A percentile compares a stretch with the other conserved stretches of the same genome.
Evolutionary conservation across 2,113 vertebrate genomes (phyloP).

Genomic region (Desmodus rotundus): DNA sequence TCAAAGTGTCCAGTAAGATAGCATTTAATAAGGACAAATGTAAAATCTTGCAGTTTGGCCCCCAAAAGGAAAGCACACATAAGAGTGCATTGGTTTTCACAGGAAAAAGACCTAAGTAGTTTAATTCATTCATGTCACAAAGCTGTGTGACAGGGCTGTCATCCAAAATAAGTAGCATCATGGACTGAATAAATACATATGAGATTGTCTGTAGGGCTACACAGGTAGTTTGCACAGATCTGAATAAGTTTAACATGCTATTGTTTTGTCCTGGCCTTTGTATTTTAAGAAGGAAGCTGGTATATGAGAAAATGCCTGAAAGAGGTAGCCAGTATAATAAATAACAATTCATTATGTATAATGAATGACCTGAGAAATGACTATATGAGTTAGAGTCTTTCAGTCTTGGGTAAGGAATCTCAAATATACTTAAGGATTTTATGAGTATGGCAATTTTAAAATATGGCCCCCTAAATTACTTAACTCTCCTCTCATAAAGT

Average conservation of each 20-base stretch:
- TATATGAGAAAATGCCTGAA: neutral
- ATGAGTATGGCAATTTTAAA: neutral
- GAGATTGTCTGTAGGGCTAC: neutral
- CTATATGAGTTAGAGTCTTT: neutral
- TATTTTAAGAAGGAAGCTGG: neutral
- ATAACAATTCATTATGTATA: neutral
- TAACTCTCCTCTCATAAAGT: neutral
- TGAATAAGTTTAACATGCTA: neutral
- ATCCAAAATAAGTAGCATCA: neutral
- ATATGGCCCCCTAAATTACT: neutral
- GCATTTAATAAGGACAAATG: neutral
- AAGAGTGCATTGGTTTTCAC: neutral
- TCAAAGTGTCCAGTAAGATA: neutral
- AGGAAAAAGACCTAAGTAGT: neutral
- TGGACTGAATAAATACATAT: neutral
- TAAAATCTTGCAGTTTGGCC: neutral
- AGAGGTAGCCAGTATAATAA: neutral
- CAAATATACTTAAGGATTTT: neutral
- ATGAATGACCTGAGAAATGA: neutral
- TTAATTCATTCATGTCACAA: neutral
- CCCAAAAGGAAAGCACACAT: neutral
- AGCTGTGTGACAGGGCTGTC: neutral
- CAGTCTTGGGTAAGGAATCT: neutral
- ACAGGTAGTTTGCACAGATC: neutral
- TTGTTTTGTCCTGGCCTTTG: neutral